phyloP scores from a whole-genome alignment of 1,140 invertebrate species.

The Bathynomus jamesi region DNA sequence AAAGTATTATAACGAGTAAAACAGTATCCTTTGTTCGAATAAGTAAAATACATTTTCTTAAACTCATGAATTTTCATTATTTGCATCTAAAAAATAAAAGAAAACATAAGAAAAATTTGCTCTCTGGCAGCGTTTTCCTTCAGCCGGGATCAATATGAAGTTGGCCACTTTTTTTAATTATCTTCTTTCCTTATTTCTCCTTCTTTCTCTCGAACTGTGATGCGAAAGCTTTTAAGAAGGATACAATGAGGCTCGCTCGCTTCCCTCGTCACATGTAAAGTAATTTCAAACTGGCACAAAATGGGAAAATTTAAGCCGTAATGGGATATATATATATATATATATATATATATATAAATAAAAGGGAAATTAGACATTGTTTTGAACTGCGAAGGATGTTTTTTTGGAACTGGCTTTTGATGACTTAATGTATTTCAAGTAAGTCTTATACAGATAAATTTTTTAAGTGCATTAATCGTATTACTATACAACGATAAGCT shows the following conservation, averaged over 20 bases:
- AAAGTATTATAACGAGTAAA: not conserved
- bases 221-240: not conserved
- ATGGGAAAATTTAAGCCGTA: too few species aligned
- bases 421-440: too few species aligned
- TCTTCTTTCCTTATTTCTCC: not conserved
- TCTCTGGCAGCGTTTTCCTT: not conserved
- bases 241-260: not conserved
- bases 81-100: not conserved
- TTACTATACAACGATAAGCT: too few species aligned
- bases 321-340: too few species aligned
- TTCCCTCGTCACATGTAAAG: too few species aligned
- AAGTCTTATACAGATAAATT: too few species aligned
- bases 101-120: not conserved
- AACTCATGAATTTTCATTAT: not conserved
- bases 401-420: not conserved
- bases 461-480: too few species aligned
- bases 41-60: not conserved
- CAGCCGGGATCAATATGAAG: not conserved
- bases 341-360: not conserved
- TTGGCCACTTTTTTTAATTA: not conserved
- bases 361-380: not conserved
- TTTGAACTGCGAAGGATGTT: not conserved
- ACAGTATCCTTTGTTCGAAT: not conserved
- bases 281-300: too few species aligned
- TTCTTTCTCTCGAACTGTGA: not conserved